Evolutionary conservation across 2,797 vertebrate species (phyloP), one percentile per base, ranked within the genome.

Genomic region (Parotocinclus haroldoi): DNA sequence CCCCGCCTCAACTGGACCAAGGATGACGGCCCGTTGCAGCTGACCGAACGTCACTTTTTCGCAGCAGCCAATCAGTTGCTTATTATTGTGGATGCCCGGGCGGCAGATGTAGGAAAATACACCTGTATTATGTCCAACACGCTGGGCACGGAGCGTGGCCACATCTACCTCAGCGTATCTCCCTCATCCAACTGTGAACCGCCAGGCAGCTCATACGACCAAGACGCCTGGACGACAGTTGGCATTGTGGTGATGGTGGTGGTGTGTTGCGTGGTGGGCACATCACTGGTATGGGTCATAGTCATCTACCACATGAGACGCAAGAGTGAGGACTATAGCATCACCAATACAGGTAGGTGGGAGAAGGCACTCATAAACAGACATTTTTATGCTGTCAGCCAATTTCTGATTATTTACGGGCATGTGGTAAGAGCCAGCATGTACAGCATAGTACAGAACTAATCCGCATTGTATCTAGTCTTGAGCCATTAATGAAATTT

Each of bases 181-280:
- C 93, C 95, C 0, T 93, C 91, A 38, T 91, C 94, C 11, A 97
- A 96, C 73, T 99, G 96, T 1, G 95, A 98, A 80, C 91, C 93
- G 0, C 80, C 66, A 4, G 19, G 53, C 12, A 11, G 66, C 0
- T 74, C 49, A 1, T 70, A 92, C 0, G 92, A 92, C 0, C 91
- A 92, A 4, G 96, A 98, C 0, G 93, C 92, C 7, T 98, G 96
- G 96, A 92, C 93, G 69, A 98, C 95, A 0, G 93, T 95, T 81
- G 97, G 97, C 14, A 93, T 99, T 6, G 96, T 99, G 71, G 95
- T 99, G 82, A 99, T 99, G 76, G 96, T 94, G 0, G 96, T 99
- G 76, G 97, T 99, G 65, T 99, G 96, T 89, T 99, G 97, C 44
- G 97, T 99, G 78, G 97, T 99, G 77, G 97, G 96, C 75, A 99